Evolutionary conservation across 53 echinoderm and acorn worm species (phyloP).

Genomic region (Astropecten irregularis): DNA sequence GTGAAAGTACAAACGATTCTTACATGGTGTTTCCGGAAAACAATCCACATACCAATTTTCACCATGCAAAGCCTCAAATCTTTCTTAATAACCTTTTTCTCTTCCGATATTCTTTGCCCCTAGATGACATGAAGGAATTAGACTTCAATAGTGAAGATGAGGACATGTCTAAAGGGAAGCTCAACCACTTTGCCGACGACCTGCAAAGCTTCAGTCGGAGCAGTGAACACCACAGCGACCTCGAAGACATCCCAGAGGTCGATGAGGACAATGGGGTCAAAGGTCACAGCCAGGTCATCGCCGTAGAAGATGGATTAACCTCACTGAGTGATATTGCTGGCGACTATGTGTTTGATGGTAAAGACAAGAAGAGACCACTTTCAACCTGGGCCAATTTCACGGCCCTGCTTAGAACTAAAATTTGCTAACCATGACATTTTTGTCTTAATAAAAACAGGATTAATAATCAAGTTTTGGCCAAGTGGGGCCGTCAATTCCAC

Average conservation of each 20-base stretch:
- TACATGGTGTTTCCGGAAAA: too few species aligned
- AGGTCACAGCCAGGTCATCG: conserved; percentile 25
- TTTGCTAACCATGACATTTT: too few species aligned
- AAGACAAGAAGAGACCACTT: background rate
- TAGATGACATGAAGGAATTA: conserved; percentile 85
- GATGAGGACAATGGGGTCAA: conserved; percentile 90
- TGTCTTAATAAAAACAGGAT: too few species aligned
- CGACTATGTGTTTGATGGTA: conserved; percentile 82
- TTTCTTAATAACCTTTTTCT: background rate
- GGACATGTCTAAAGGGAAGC: conserved; percentile 52
- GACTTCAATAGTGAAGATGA: conserved; percentile 96
- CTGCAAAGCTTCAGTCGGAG: conserved; percentile 67
- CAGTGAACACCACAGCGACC: conserved; percentile 91
- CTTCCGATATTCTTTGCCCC: background rate
- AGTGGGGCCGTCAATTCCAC: too few species aligned
- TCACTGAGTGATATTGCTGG: conserved; percentile 87
- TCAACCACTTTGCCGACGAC: conserved; percentile 84
- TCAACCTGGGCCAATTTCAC: too few species aligned
- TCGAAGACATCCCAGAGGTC: conserved; percentile 96
- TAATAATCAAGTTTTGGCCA: too few species aligned
- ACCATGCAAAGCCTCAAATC: too few species aligned
- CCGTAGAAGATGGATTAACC: conserved; percentile 62
- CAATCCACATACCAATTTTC: too few species aligned
- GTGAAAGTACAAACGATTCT: too few species aligned
- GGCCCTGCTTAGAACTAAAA: too few species aligned